A percentile compares a stretch with the other conserved stretches of the same genome.
Conservation (phyloP, 2,797 vertebrate genomes). For the Ibycter americanus region DNA sequence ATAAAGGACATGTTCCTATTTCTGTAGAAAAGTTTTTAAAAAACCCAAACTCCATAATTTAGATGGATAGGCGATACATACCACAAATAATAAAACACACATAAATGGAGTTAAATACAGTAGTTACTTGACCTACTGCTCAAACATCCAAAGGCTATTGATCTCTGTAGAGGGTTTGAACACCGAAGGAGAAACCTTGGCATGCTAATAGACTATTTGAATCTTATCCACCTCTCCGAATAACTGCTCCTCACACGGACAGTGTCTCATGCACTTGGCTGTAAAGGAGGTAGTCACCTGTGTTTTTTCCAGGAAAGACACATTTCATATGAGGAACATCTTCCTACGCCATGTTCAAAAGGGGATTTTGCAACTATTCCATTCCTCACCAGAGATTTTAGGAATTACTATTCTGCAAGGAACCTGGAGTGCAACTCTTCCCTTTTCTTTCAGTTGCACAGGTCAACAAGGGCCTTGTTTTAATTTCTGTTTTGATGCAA, state of each 20-base stretch:
- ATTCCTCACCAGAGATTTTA: background rate
- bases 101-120: background rate
- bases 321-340: background rate
- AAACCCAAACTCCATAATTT: background rate
- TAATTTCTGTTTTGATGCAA: background rate
- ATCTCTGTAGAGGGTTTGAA: background rate
- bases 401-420: background rate
- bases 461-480: background rate
- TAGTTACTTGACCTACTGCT: background rate
- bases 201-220: background rate
- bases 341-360: accelerated
- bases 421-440: background rate
- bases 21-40: background rate
- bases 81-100: background rate
- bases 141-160: background rate
- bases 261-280: background rate
- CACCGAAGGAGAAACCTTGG: background rate
- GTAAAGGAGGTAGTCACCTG: background rate
- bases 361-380: background rate
- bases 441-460: background rate
- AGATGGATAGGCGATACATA: background rate
- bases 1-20: background rate
- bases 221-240: background rate
- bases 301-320: background rate
- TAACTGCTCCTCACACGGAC: background rate